Evolutionary conservation across 2,113 vertebrate genomes (phyloP).

Genomic region (Halcyon senegalensis): DNA sequence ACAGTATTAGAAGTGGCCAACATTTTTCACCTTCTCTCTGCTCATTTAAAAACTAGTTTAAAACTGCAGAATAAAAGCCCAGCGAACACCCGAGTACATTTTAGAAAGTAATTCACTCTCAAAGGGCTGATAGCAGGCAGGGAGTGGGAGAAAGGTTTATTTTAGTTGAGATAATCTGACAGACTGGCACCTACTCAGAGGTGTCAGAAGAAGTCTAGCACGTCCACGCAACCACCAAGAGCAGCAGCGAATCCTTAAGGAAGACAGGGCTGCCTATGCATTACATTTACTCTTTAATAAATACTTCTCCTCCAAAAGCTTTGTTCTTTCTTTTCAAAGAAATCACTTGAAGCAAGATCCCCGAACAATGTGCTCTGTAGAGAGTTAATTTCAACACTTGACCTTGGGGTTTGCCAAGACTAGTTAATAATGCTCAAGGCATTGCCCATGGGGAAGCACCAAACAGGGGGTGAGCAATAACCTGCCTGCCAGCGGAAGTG

Average conservation of each 20-base stretch:
- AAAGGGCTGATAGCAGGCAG: constrained; percentile 22
- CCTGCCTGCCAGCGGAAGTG: neutral
- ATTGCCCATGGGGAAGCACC: neutral
- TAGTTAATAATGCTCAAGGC: neutral
- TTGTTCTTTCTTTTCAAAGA: neutral
- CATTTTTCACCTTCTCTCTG: neutral
- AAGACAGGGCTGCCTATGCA: neutral
- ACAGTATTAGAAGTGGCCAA: neutral
- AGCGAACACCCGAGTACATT: neutral
- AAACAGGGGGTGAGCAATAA: neutral
- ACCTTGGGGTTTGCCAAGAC: neutral
- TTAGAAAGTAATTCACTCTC: constrained; percentile 32
- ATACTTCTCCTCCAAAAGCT: neutral
- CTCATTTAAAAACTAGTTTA: constrained; percentile 39
- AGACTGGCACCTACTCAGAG: constrained; percentile 61
- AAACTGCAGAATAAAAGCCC: neutral
- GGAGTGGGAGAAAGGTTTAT: constrained; percentile 52
- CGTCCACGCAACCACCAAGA: constrained; percentile 31
- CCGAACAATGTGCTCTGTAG: neutral
- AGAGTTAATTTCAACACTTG: neutral
- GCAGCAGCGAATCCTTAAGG: constrained; percentile 10
- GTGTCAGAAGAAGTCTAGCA: constrained; percentile 45
- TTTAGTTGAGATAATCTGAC: constrained; percentile 55
- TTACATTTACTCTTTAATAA: neutral
- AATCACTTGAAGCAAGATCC: neutral